Base-by-base conservation (phyloP, 1,140 invertebrate species). In the Anadara kagoshimensis region DNA sequence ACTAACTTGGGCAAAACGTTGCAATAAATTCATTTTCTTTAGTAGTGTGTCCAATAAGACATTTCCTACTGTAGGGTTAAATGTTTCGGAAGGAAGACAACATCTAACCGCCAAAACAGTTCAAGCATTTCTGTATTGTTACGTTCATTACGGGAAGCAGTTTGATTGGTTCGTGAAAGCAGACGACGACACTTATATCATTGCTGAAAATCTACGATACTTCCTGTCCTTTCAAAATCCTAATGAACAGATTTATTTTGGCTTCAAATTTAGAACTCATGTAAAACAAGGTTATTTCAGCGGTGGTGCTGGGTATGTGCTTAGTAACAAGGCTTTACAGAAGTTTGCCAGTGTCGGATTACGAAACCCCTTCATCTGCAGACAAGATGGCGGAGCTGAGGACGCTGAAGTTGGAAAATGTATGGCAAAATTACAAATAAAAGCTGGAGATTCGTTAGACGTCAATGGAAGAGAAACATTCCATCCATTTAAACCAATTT, bases 31-130 rank as follows among this genome's bases (percentile, higher is more conserved):
- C 8, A 49, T 81, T 14, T 81, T 71, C 64, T 75, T 80, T 66
- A 79, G 81, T 71, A 24, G 56, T 44, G 54, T 44, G 45, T 51
- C 78, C 5, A 84, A 83, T 62, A 41, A 82, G 16, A 85, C 83
- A 63, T 76, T 82, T 43, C 75, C 80, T 14, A 73, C 68, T 12
- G 62, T 79, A 45, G 73, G 69, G 3, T 61, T 83, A 3, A 81
- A 89, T 56, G 94, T 98, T 0, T 90, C 92, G 14, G 97, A 99
- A 88, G 97, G 97, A 4, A 91, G 97, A 18, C 47, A 98, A 77
- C 93, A 95, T 86, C 90, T 99, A 10, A 98, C 97, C 95, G 95
- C 93, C 18, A 99, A 99, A 90, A 99, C 97, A 0, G 97, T 97
- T 90, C 94, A 94, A 83, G 96, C 96, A 0, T 98, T 97, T 87